Percentiles rank a stretch among this genome's conserved stretches.
Conservation (phyloP, 2,113 vertebrate species). For the Telmatochromis sp. region DNA sequence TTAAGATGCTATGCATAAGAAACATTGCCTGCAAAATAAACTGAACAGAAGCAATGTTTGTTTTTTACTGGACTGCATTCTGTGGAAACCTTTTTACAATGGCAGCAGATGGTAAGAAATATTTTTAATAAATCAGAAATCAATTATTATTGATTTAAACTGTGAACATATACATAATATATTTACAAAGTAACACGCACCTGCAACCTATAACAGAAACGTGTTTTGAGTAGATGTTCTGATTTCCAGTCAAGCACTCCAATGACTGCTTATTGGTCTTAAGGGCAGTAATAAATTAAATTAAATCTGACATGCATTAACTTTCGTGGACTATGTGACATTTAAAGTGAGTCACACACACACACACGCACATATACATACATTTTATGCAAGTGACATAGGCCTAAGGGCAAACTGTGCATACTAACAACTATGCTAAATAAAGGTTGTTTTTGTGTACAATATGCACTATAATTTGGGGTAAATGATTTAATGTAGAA, state of each 20-base stretch:
- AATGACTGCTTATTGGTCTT: background rate
- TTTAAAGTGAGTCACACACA: constrained; percentile 5
- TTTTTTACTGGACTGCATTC: background rate
- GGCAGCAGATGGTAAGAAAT: background rate
- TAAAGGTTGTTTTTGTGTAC: background rate
- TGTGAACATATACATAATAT: background rate
- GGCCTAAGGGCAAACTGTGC: background rate
- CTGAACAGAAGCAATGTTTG: background rate
- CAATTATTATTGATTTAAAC: background rate
- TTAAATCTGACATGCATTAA: constrained; percentile 35
- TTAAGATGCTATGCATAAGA: background rate
- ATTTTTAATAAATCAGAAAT: background rate
- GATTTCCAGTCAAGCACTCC: background rate
- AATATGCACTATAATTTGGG: background rate
- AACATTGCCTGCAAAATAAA: background rate
- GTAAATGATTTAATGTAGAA: background rate
- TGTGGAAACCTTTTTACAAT: background rate
- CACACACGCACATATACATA: background rate
- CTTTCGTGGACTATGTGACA: constrained; percentile 15
- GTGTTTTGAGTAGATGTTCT: background rate
- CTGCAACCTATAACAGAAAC: constrained; percentile 7
- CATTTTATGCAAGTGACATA: background rate
- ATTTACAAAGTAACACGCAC: background rate
- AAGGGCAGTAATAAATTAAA: constrained; percentile 3
- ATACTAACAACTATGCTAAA: background rate